phyloP scores from a whole-genome alignment of 2,888 invertebrate genomes.

The Sympetrum striolatum region DNA sequence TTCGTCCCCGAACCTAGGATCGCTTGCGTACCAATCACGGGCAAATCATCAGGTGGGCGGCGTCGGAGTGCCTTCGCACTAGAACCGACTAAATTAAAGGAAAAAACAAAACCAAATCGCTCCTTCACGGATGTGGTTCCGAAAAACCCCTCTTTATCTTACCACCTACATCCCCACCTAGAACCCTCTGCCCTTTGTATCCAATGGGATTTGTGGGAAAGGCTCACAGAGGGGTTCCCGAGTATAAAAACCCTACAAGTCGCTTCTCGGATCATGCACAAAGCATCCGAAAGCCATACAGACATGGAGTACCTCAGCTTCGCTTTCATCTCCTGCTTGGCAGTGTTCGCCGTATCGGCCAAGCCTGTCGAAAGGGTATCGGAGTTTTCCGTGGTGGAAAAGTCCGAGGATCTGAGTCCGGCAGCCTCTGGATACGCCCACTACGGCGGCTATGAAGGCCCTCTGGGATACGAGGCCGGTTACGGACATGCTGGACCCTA shows the following conservation, averaged over 20 bases:
- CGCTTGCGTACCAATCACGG: background rate
- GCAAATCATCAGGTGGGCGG: background rate
- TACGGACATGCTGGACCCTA: background rate
- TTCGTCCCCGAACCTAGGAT: background rate
- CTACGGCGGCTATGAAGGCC: background rate
- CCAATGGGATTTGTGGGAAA: background rate
- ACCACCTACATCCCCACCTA: background rate
- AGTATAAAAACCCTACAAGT: background rate
- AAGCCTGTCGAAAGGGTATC: background rate
- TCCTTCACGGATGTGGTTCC: background rate
- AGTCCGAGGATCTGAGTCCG: background rate
- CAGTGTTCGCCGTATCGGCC: background rate
- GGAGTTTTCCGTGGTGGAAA: background rate
- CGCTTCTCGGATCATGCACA: background rate
- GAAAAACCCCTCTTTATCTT: background rate
- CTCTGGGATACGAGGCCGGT: background rate
- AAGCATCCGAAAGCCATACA: background rate
- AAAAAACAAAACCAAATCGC: background rate
- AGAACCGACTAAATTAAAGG: background rate
- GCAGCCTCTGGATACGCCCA: background rate
- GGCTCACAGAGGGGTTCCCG: background rate
- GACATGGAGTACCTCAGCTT: background rate
- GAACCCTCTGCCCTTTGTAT: background rate
- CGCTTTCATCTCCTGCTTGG: background rate
- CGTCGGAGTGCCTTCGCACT: background rate